Evolutionary conservation across 1,140 invertebrate species (phyloP).

Genomic region (Musca domestica): DNA sequence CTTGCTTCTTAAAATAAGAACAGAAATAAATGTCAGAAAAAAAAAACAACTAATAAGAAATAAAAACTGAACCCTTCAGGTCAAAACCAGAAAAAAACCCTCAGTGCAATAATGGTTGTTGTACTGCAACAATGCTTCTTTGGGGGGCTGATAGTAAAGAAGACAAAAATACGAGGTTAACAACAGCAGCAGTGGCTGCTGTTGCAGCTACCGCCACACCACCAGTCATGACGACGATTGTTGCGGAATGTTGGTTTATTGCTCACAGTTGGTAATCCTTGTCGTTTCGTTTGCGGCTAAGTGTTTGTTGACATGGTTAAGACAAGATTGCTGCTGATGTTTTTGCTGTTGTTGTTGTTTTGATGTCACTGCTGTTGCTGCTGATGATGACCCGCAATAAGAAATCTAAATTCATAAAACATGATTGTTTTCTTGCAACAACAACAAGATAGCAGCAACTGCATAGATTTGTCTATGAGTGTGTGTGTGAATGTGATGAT

Average conservation of each 20-base stretch:
- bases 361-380: neutral
- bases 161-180: neutral
- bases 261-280: too few relatives aligned
- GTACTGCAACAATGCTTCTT: too few relatives aligned
- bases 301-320: constrained; percentile 7
- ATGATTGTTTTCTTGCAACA: neutral
- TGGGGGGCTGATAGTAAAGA: neutral
- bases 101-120: too few relatives aligned
- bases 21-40: too few relatives aligned
- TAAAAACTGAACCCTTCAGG: too few relatives aligned
- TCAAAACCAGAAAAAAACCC: too few relatives aligned
- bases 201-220: too few relatives aligned
- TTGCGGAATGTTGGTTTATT: too few relatives aligned
- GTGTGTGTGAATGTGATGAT: too few relatives aligned
- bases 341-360: neutral
- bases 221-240: neutral
- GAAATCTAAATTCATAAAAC: neutral
- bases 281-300: neutral
- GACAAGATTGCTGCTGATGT: neutral
- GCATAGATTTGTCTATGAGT: neutral
- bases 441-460: neutral
- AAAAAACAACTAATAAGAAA: too few relatives aligned
- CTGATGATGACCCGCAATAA: constrained; percentile 14
- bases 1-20: too few relatives aligned
- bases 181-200: neutral